Evolutionary conservation across 2,797 vertebrate species (phyloP), one percentile per base, ranked within the genome.

Genomic region (Enteromius radiatus): DNA sequence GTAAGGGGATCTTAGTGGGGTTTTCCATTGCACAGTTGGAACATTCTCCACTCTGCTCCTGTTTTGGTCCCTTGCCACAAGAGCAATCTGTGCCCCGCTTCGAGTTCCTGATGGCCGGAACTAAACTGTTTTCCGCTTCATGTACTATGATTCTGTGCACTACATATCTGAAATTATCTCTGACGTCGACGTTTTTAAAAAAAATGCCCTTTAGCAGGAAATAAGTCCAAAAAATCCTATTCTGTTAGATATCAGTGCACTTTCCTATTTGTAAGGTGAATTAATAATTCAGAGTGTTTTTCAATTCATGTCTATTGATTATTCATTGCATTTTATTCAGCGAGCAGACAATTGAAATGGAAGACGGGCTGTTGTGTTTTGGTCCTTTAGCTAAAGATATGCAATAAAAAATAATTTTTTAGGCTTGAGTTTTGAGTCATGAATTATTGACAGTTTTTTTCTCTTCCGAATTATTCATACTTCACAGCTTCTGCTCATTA

Each of bases 81-180:
- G 52, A 79, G 65, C 88, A 89, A 89, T 87, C 88, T 88, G 88
- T 88, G 82, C 82, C 80, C 74, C 80, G 47, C 56, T 83, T 61
- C 52, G 31, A 54, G 79, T 82, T 47, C 69, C 68, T 75, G 67
- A 79, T 83, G 63, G 70, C 76, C 26, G 31, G 83, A 78, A 26
- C 70, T 84, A 52, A 79, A 63, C 80, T 49, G 64, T 83, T 84
- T 74, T 81, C 84, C 49, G 41, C 67, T 80, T 77, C 61, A 75
- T 15, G 2, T 54, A 26, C 64, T n/a, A 19, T 43, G 65, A 47
- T 56, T 56, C 67, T 49, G 45, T 63, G n/a, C 59, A 21, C 63
- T 56, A 26, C 23, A 56, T 21, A 33, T 56, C 19, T 19, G 14
- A 63, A 45, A 19, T 10, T 3, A 31, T 47, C 17, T 31, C 26